Evolutionary conservation across 2,888 invertebrate genomes (phyloP), one percentile per base, ranked within the genome.

Genomic region (Catotricha subobsoleta): DNA sequence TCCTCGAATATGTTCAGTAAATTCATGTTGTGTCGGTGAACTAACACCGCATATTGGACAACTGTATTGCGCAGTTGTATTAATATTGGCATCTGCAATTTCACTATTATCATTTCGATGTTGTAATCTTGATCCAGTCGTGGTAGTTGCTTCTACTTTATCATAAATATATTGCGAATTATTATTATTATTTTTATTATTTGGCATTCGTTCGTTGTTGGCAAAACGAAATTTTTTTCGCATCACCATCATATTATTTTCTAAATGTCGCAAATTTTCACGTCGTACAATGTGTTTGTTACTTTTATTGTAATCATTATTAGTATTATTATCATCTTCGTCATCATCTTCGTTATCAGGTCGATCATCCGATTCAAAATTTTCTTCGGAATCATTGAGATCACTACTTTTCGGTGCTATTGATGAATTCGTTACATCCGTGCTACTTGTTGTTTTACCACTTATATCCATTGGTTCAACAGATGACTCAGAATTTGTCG

Each of bases 1-100:
- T 48, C 68, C 69, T 43, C 77, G 68, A 45, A 79, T 74, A 57
- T 80, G 79, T 45, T 73, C 64, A 21, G 79, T 79, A 52, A 78
- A 73, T 43, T 76, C 74, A 53, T 74, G 74, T 47, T 74, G 72
- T 21, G 72, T 70, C 36, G 67, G 65, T 43, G 76, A 62, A 44
- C 68, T 67, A 21, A 65, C 66, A 41, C 72, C 67, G 59, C 80
- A 80, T 44, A 77, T 71, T 15, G 76, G 75, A 53, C 79, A 79
- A 35, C 69, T 58, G 54, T 68, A 75, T 45, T 62, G 59, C 54
- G 58, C 43, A 16, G 38, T 27, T n/a, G 30, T 25, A 34, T 37
- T 42, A 10, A 43, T 42, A 19, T 36, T 35, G 40, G 19, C 44
- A 44, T 41, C 38, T 37, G 38, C 21, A 29, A 37, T 40, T 27